A percentile compares a stretch with the other conserved stretches of the same genome.
These are phyloP conservation scores for Euwallacea fornicatus DNA, from an alignment of 1,140 invertebrate species.

Conservation along the genomic window DNA sequence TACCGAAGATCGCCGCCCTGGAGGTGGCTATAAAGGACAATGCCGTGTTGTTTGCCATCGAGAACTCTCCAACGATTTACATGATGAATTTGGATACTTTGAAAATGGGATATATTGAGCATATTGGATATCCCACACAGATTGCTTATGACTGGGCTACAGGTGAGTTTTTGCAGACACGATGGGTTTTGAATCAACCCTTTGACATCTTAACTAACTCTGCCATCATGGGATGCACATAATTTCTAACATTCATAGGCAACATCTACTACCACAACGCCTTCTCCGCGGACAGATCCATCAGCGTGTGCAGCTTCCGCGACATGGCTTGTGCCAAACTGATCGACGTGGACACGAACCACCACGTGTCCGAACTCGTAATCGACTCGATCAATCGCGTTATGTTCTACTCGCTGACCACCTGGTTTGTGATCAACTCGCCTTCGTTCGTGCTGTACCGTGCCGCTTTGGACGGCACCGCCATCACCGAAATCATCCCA, in stretches of 20 bases:
- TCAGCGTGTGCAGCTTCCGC: conserved; percentile 61
- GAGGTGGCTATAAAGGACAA: conserved; percentile 54
- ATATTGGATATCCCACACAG: conserved; percentile 60
- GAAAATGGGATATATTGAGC: conserved; percentile 40
- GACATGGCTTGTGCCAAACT: conserved; percentile 61
- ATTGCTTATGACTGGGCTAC: conserved; percentile 79
- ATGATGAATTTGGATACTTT: conserved; percentile 39
- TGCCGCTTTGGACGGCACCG: conserved; percentile 66
- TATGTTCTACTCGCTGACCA: conserved; percentile 62
- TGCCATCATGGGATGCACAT: not conserved
- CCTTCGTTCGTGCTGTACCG: conserved; percentile 61
- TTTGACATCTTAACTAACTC: not conserved
- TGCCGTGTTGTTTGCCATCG: conserved; percentile 52
- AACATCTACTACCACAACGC: conserved; percentile 73
- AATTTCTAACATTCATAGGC: conserved; percentile 4
- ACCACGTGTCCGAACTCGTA: conserved; percentile 56
- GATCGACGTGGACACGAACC: conserved; percentile 65
- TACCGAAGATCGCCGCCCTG: conserved; percentile 56
- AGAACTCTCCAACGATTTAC: conserved; percentile 51
- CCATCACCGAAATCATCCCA: conserved; percentile 51
- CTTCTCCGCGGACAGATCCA: conserved; percentile 49
- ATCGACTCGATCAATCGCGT: conserved; percentile 58
- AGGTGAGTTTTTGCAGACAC: conserved; percentile 11
- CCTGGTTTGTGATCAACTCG: conserved; percentile 51
- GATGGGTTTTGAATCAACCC: not conserved